Conservation (phyloP, 2,888 invertebrate species). For the Holacanthella duospinosa region DNA sequence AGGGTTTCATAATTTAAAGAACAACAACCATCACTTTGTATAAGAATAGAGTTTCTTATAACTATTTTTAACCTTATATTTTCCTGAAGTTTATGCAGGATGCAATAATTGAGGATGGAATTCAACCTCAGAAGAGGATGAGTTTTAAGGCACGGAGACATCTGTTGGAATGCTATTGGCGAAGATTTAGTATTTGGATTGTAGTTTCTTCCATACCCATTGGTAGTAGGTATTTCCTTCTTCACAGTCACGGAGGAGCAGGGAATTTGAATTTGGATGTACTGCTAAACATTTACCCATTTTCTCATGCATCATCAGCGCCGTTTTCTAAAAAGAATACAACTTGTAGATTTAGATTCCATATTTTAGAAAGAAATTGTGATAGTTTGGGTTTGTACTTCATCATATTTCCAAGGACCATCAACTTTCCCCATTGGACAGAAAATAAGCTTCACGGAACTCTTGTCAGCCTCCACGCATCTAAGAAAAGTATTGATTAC, state of each 20-base stretch:
- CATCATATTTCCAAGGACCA: conserved; percentile 89
- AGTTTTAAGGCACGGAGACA: too few species aligned
- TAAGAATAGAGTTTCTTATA: too few species aligned
- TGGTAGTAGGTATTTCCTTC: conserved; percentile 74
- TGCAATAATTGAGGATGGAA: too few species aligned
- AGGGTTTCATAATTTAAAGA: too few species aligned
- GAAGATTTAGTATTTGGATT: conserved; percentile 48
- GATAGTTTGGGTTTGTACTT: conserved; percentile 42
- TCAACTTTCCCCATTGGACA: conserved; percentile 86
- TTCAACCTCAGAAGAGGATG: too few species aligned
- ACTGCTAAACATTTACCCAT: conserved; percentile 72
- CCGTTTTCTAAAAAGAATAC: conserved; percentile 45
- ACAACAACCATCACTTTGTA: too few species aligned
- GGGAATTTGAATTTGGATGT: conserved; percentile 65
- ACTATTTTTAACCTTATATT: too few species aligned
- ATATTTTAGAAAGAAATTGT: not conserved
- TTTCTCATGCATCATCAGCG: conserved; percentile 62
- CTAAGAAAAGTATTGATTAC: conserved; percentile 41
- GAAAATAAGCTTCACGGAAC: conserved; percentile 76
- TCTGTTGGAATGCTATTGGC: too few species aligned
- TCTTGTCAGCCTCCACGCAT: conserved; percentile 79
- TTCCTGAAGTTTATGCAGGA: too few species aligned
- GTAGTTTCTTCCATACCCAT: conserved; percentile 69
- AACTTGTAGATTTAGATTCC: not conserved
- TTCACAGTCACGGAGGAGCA: conserved; percentile 74